Evolutionary conservation across 1,140 invertebrate species (phyloP).

Genomic region (Drosophila littoralis): DNA sequence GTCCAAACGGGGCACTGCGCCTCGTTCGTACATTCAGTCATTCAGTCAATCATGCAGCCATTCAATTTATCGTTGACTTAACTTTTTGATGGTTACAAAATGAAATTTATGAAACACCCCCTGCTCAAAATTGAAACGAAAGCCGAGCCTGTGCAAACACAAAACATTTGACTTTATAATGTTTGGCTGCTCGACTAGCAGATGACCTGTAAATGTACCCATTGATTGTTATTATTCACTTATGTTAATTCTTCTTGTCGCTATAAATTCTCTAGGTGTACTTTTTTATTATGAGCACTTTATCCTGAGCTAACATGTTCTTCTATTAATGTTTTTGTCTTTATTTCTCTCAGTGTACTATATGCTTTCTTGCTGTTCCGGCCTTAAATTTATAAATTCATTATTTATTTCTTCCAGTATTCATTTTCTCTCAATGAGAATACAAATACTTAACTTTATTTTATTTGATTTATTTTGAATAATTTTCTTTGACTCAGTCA

Average conservation of each 20-base stretch:
- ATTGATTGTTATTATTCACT: too few relatives aligned
- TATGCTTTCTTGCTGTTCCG: too few relatives aligned
- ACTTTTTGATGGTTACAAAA: slow-evolving; percentile 81
- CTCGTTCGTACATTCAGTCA: slow-evolving; percentile 27
- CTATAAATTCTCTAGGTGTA: too few relatives aligned
- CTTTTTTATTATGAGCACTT: too few relatives aligned
- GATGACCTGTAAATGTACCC: neutral
- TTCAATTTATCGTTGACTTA: slow-evolving; percentile 82
- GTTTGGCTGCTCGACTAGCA: neutral
- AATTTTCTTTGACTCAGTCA: neutral
- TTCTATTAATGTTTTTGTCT: too few relatives aligned
- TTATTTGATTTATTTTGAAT: neutral
- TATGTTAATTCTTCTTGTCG: too few relatives aligned
- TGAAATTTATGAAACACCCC: slow-evolving; percentile 66
- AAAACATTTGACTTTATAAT: too few relatives aligned
- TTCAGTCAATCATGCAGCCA: slow-evolving; percentile 73
- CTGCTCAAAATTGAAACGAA: neutral
- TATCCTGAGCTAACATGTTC: too few relatives aligned
- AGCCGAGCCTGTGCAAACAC: neutral
- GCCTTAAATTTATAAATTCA: too few relatives aligned
- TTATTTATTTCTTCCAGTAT: too few relatives aligned
- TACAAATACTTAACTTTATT: neutral
- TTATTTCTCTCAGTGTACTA: too few relatives aligned
- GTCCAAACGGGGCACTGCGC: slow-evolving; percentile 3
- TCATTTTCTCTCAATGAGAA: neutral